Conservation (phyloP, 1,140 invertebrate genomes). For the Cotesia glomerata region DNA sequence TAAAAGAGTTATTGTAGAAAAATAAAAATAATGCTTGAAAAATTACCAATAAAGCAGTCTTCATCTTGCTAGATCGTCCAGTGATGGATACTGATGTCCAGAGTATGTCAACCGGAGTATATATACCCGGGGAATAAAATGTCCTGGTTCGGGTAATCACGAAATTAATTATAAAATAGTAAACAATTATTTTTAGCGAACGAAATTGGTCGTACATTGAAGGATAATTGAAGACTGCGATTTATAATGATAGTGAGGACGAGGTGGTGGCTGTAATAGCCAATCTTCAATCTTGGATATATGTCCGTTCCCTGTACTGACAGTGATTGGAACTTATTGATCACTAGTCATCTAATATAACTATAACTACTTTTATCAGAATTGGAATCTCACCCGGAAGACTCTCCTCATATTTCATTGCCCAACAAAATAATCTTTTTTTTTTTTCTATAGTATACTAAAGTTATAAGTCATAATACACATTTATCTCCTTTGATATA, state of each 20-base stretch:
- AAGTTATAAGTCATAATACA: too few species aligned
- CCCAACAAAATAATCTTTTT: neutral
- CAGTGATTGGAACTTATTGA: neutral
- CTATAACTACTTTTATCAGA: neutral
- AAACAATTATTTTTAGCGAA: constrained; percentile 48
- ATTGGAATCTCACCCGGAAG: neutral
- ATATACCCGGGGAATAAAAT: constrained; percentile 42
- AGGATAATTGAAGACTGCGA: constrained; percentile 48
- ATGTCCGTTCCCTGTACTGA: neutral
- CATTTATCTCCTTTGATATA: too few species aligned
- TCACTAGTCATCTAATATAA: neutral
- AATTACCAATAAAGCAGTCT: constrained; percentile 44
- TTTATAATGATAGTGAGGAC: constrained; percentile 54
- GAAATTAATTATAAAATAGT: constrained; percentile 46
- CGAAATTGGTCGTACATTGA: constrained; percentile 33
- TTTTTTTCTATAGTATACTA: too few species aligned
- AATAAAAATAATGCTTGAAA: constrained; percentile 2
- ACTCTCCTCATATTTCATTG: constrained; percentile 27
- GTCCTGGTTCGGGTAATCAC: neutral
- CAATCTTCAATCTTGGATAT: constrained; percentile 37
- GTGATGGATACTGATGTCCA: constrained; percentile 36
- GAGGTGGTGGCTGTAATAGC: constrained; percentile 34
- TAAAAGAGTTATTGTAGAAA: neutral
- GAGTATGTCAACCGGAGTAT: constrained; percentile 34
- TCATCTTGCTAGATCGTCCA: constrained; percentile 47